Conservation (phyloP, 2,888 invertebrate genomes). For the Caenorhabditis parvicauda region DNA sequence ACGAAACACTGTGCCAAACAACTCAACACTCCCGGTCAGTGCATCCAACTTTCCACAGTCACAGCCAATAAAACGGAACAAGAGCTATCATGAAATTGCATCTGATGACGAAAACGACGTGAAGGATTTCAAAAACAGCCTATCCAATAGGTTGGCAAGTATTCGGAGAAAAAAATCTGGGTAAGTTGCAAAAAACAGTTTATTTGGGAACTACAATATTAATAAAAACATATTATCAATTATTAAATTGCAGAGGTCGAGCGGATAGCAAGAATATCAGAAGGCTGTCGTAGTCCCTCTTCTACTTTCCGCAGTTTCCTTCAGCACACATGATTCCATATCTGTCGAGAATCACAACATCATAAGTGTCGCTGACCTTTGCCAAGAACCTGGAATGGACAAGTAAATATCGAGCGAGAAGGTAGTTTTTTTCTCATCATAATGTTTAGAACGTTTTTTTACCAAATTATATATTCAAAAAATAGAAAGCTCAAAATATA, state of each 20-base stretch:
- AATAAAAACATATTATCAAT: neutral
- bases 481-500: too few species aligned
- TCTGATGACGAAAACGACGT: constrained; percentile 13
- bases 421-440: neutral
- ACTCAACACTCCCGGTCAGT: too few species aligned
- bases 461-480: too few species aligned
- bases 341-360: constrained; percentile 25
- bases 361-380: constrained; percentile 20
- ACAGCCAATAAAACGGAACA: neutral
- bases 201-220: neutral
- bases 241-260: neutral
- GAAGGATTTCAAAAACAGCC: too few species aligned
- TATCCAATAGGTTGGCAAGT: neutral
- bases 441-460: neutral
- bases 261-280: constrained; percentile 10
- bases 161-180: neutral
- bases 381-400: constrained; percentile 6
- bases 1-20: too few species aligned
- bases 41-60: too few species aligned
- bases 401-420: too few species aligned
- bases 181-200: neutral
- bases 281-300: neutral
- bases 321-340: constrained; percentile 38
- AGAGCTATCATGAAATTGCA: neutral
- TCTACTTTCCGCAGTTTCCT: constrained; percentile 39